Base-by-base conservation (phyloP, 2,888 invertebrate genomes). In the Macrosoma leucophasiata region DNA sequence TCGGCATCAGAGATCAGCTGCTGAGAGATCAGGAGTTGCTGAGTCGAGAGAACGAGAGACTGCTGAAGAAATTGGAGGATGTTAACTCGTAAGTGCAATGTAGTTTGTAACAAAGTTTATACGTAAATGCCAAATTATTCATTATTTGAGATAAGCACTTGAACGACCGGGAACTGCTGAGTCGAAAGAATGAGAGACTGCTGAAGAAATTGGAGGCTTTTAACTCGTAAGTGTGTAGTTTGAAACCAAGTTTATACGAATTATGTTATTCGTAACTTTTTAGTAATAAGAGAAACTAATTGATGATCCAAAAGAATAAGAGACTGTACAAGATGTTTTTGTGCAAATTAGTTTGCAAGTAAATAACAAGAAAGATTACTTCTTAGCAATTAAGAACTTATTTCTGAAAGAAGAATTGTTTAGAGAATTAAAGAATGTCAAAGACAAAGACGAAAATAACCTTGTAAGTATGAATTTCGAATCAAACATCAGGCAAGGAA, bases 291-390 rank as follows among this genome's bases (percentile, higher is more conserved):
- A 97, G 96, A 71, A 87, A 91, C 1, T 95, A 96, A 50, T 78
- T 97, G 19, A 90, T 97, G 13, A 94, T 94, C 58, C 82, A 93
- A 34, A 96, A 97, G 72, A 97, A 97, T 58, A 97, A 97, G 65
- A 82, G 94, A 31, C 84, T 97, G 38, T 74, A 94, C 31, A 93
- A 92, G 68, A 95, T 95, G 72, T 75, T 96, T n/a, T n/a, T n/a
- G n/a, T n/a, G n/a, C n/a, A n/a, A n/a, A n/a, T n/a, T n/a, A n/a
- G n/a, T n/a, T n/a, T n/a, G n/a, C n/a, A n/a, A n/a, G n/a, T n/a
- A n/a, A n/a, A n/a, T n/a, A n/a, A n/a, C n/a, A n/a, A n/a, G n/a
- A n/a, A n/a, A n/a, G n/a, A n/a, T n/a, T n/a, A n/a, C n/a, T n/a
- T n/a, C n/a, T n/a, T n/a, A n/a, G n/a, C n/a, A n/a, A n/a, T n/a